Evolutionary conservation across 2,888 invertebrate species (phyloP).

Genomic region (Pammene aurita): DNA sequence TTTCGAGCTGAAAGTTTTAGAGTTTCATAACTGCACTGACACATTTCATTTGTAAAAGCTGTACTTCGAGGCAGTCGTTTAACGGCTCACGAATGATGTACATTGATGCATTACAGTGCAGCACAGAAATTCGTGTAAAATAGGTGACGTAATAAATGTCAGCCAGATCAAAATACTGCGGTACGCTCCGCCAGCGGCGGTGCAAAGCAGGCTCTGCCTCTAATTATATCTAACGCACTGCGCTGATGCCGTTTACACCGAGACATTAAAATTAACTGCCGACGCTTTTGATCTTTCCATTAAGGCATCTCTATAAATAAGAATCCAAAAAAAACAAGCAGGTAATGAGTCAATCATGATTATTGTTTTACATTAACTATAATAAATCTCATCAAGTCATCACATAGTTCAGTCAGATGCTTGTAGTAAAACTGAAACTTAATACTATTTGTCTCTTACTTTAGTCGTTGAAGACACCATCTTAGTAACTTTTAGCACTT

Average conservation of each 20-base stretch:
- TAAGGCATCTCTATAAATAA: constrained; percentile 77
- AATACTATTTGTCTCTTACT: constrained; percentile 51
- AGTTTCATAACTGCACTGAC: not conserved
- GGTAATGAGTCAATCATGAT: constrained; percentile 65
- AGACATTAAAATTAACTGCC: constrained; percentile 82
- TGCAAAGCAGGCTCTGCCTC: constrained; percentile 69
- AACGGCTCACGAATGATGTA: constrained; percentile 19
- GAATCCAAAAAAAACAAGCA: constrained; percentile 67
- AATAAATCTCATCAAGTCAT: constrained; percentile 60
- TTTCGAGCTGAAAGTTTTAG: not conserved
- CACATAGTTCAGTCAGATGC: constrained; percentile 31
- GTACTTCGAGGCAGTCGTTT: not conserved
- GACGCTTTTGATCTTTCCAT: constrained; percentile 82
- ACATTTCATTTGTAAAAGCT: not conserved
- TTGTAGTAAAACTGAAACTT: constrained; percentile 45
- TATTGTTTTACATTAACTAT: constrained; percentile 46
- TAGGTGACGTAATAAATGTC: constrained; percentile 76
- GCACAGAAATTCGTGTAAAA: constrained; percentile 33
- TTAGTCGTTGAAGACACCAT: constrained; percentile 44
- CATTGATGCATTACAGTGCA: constrained; percentile 30
- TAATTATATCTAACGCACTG: constrained; percentile 76
- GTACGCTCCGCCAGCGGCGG: constrained; percentile 53
- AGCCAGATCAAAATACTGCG: constrained; percentile 70
- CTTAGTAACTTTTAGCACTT: constrained; percentile 44
- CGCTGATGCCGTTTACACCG: constrained; percentile 72